Base-by-base conservation (phyloP, 2,888 invertebrate genomes). In the Colletes collaris region DNA sequence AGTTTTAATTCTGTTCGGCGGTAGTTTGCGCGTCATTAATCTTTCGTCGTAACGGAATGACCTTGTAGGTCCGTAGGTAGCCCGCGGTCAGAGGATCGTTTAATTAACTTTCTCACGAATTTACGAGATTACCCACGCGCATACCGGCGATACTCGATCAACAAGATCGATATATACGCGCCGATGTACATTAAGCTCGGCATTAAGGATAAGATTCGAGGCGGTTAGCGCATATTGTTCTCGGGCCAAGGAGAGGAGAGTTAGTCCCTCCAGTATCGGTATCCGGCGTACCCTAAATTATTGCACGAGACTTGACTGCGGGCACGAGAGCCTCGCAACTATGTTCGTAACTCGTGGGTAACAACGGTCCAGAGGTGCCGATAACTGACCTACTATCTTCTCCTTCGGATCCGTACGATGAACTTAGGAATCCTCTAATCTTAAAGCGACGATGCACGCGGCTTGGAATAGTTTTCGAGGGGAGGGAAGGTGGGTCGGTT, bases 311-410 rank as follows among this genome's bases (percentile, higher is more conserved):
- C 81, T 76, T 60, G 83, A 77, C 74, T 75, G 81, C 64, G 44
- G 71, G 6, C 68, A 44, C 63, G 59, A 62, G 73, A 79, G 71
- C 59, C 59, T 76, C 76, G 67, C 79, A 87, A 85, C 87, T 87
- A 85, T 87, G 83, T 71, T 76, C 75, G 80, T 78, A 76, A 71
- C 85, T 86, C 65, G 81, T 69, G 69, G 27, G 63, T 81, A 82
- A 86, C 77, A 69, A 72, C 82, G 72, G 68, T 79, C 72, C 79
- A 76, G 76, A 79, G 85, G 85, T 83, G 83, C 78, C 87, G 83
- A 86, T 86, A 86, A 87, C 83, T 86, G 86, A 87, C 86, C 87
- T 82, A 83, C 77, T 87, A 87, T 87, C 85, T 80, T 79, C 75
- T 60, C 72, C 78, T 75, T 77, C 59, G 68, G 75, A 76, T 81